These are phyloP conservation scores for Drosophila pseudoananassae DNA, from an alignment of 1,140 invertebrate species.

Conservation along the genomic window DNA sequence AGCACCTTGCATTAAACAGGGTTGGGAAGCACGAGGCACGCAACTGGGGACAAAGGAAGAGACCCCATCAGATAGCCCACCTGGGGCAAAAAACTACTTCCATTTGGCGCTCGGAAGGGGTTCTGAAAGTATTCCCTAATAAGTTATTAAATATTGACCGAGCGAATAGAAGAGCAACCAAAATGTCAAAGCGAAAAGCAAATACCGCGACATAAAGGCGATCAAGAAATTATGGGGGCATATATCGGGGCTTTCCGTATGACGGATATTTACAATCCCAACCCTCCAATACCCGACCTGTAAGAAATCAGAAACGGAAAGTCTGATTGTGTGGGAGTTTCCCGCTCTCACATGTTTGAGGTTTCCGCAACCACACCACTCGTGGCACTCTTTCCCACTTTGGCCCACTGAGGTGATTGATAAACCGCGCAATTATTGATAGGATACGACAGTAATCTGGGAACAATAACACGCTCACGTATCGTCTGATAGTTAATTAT, in stretches of 20 bases:
- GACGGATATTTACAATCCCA: constrained; percentile 12
- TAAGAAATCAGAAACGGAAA: background rate
- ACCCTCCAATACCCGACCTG: background rate
- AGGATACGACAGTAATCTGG: constrained; percentile 32
- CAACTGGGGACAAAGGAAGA: constrained; percentile 4
- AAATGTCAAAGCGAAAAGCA: constrained; percentile 12
- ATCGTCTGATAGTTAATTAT: constrained; percentile 18
- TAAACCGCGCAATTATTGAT: constrained; percentile 23
- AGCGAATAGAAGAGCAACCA: constrained; percentile 11
- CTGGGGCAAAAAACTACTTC: background rate
- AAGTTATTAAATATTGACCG: constrained; percentile 65
- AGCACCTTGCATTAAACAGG: constrained; percentile 7
- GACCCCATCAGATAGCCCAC: constrained; percentile 15
- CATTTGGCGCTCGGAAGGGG: background rate
- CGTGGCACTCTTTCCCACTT: background rate
- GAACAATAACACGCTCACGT: constrained; percentile 23
- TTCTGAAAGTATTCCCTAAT: constrained; percentile 24
- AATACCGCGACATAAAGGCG: background rate
- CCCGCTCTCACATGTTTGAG: background rate
- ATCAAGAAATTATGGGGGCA: background rate
- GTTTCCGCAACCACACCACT: background rate
- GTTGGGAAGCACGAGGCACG: constrained; percentile 10
- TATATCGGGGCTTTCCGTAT: constrained; percentile 6
- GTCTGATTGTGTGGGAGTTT: constrained; percentile 14
- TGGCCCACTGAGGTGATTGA: constrained; percentile 8